phyloP scores from a whole-genome alignment of 1,140 invertebrate genomes.

The Stegodyphus mimosarum region DNA sequence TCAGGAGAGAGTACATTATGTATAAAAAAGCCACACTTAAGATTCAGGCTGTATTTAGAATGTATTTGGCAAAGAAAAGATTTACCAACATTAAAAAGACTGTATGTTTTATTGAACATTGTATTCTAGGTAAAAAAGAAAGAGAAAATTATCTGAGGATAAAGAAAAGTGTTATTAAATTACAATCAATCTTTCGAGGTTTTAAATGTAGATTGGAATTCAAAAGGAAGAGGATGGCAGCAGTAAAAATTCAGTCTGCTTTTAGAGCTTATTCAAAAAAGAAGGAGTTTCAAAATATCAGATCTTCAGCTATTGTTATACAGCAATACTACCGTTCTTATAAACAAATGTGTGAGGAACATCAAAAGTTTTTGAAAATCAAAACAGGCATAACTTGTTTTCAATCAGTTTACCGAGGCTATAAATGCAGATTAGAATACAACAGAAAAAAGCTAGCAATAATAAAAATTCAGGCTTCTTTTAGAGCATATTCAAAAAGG shows the following conservation, averaged over 20 bases:
- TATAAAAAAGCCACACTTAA: slow-evolving; percentile 37
- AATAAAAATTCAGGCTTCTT: background rate
- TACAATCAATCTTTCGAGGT: background rate
- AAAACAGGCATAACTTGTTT: background rate
- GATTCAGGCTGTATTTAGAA: slow-evolving; percentile 59
- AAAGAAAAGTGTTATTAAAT: background rate
- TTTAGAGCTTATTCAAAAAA: background rate
- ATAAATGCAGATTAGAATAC: background rate
- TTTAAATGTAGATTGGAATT: slow-evolving; percentile 4
- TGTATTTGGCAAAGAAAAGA: background rate
- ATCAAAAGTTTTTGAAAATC: no score
- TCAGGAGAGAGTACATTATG: slow-evolving; percentile 27
- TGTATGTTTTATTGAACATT: background rate
- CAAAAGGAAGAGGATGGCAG: background rate
- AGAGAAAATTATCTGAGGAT: background rate
- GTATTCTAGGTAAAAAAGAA: background rate
- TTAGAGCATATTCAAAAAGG: background rate
- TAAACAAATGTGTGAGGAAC: background rate
- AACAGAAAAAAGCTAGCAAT: background rate
- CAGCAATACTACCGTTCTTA: background rate
- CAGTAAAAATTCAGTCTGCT: background rate
- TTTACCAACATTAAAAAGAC: background rate
- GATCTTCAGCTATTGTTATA: background rate
- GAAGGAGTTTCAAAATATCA: background rate
- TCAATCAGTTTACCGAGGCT: background rate